These are phyloP conservation scores for Calliopsis andreniformis DNA, from an alignment of 1,140 invertebrate genomes.

Conservation along the genomic window DNA sequence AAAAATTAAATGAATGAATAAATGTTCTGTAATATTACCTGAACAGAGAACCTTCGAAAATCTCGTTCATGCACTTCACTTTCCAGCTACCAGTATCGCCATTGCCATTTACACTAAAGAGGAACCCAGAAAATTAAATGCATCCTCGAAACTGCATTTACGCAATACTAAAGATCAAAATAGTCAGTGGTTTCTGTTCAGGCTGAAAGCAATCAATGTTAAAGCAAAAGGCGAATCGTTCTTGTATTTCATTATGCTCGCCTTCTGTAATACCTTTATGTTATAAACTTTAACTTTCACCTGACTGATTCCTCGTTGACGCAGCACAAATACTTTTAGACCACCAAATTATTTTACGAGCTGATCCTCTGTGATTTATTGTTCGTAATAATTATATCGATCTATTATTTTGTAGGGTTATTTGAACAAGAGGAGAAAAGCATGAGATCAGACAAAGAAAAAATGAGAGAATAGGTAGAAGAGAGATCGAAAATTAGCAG, in stretches of 20 bases:
- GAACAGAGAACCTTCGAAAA: too few relatives aligned
- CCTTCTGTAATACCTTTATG: too few relatives aligned
- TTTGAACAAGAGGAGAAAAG: not conserved
- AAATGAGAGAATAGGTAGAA: not conserved
- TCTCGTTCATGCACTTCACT: too few relatives aligned
- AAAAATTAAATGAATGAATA: too few relatives aligned
- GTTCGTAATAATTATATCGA: conserved; percentile 9
- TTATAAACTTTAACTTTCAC: not conserved
- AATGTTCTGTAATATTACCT: too few relatives aligned
- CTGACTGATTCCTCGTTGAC: not conserved
- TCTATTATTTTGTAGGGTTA: not conserved
- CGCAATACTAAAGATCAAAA: not conserved
- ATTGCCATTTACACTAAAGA: too few relatives aligned
- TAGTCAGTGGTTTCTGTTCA: not conserved
- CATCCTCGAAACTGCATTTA: not conserved
- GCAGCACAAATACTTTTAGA: not conserved
- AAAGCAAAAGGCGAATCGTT: not conserved
- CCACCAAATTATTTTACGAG: conserved; percentile 20
- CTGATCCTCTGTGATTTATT: conserved; percentile 13
- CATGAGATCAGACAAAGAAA: conserved; percentile 2
- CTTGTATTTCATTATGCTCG: not conserved
- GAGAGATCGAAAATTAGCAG: not conserved
- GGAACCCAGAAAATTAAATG: too few relatives aligned
- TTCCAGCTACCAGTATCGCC: too few relatives aligned
- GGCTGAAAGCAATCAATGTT: not conserved